A percentile compares a stretch with the other conserved stretches of the same genome.
phyloP scores from a whole-genome alignment of 2,113 vertebrate genomes.

The rat (Rattus norvegicus) region DNA sequence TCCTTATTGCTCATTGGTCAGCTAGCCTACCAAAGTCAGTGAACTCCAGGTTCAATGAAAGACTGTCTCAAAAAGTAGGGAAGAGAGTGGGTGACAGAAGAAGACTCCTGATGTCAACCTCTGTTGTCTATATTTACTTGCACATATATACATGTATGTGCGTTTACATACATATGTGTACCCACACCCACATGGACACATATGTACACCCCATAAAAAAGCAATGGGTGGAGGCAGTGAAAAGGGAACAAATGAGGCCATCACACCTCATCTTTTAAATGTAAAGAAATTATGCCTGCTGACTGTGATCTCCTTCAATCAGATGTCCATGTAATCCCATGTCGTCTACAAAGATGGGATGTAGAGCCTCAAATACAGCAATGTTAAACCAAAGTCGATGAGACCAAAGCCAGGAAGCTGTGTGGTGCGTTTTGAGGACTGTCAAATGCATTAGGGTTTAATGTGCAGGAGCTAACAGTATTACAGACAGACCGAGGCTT shows the following conservation, averaged over 20 bases:
- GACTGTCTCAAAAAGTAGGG: background rate
- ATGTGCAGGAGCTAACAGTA: slow-evolving; percentile 8
- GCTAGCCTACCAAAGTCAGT: background rate
- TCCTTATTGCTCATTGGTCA: background rate
- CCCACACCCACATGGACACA: background rate
- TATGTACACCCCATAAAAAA: background rate
- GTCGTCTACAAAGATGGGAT: slow-evolving; percentile 32
- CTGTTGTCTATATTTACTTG: too few relatives aligned
- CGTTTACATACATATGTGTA: background rate
- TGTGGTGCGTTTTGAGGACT: background rate
- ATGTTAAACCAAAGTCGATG: slow-evolving; percentile 21
- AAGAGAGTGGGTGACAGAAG: background rate
- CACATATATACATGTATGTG: background rate
- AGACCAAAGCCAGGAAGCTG: slow-evolving; percentile 2
- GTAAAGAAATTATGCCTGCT: background rate
- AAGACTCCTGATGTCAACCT: background rate
- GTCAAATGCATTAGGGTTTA: slow-evolving; percentile 1
- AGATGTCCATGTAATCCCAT: background rate
- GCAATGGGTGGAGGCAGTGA: background rate
- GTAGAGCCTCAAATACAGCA: background rate
- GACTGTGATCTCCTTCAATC: background rate
- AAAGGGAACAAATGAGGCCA: background rate
- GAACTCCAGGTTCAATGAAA: background rate
- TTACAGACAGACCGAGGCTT: background rate
- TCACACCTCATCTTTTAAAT: background rate